Conservation (phyloP, 2,797 vertebrate genomes). For the Crypturellus tataupa region DNA sequence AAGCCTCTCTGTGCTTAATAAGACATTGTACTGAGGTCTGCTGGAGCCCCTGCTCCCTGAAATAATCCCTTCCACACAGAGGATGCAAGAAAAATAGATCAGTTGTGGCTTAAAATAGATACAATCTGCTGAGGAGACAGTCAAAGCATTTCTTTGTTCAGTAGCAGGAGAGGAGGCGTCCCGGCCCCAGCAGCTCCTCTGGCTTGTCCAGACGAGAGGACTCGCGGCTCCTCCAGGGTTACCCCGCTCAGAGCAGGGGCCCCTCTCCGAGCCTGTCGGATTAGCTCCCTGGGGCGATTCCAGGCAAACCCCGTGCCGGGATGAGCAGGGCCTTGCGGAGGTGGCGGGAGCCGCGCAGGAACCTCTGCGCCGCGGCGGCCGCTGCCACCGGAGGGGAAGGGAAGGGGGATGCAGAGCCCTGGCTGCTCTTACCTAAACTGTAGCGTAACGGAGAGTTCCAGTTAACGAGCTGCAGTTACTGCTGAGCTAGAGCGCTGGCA, state of each 20-base stretch:
- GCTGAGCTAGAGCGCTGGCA: too few species aligned
- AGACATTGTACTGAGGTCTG: not conserved
- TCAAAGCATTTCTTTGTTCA: not conserved
- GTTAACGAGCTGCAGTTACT: too few species aligned
- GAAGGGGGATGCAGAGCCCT: not conserved
- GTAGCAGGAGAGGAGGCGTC: not conserved
- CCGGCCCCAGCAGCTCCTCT: not conserved
- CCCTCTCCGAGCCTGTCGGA: not conserved
- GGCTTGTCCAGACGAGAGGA: not conserved
- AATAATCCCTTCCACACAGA: constrained; percentile 42
- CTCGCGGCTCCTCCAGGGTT: not conserved
- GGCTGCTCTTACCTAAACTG: not conserved
- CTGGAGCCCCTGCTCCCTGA: not conserved
- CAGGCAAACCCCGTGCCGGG: not conserved
- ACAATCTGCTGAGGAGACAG: constrained; percentile 44
- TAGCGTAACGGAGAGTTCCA: not conserved
- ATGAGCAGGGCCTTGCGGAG: not conserved
- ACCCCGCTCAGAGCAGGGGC: not conserved
- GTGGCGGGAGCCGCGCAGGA: not conserved
- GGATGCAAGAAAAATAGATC: constrained; percentile 54
- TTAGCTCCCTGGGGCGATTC: not conserved
- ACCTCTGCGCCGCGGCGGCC: not conserved
- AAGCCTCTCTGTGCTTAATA: not conserved
- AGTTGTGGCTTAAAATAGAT: constrained; percentile 61
- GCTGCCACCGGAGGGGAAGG: not conserved